Conservation (phyloP, 2,797 vertebrate species). For the Miichthys miiuy region DNA sequence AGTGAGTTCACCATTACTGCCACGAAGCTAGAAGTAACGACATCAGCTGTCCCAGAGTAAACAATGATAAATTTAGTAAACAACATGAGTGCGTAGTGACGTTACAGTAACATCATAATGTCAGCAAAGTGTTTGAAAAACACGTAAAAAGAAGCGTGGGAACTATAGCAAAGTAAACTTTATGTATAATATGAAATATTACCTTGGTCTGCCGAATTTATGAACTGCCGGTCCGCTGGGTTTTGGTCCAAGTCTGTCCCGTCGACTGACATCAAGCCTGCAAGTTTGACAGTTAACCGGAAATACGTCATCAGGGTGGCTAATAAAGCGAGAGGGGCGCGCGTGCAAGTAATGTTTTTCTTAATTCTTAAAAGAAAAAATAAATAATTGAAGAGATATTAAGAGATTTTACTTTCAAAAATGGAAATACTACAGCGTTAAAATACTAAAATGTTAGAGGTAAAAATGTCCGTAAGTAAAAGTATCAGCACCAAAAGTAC, state of each 20-base stretch:
- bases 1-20: neutral
- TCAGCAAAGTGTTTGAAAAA: neutral
- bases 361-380: neutral
- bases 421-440: too few relatives aligned
- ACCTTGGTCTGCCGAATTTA: slow-evolving; percentile 48
- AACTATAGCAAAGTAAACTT: neutral
- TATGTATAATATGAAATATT: neutral
- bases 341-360: neutral
- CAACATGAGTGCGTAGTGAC: slow-evolving; percentile 10
- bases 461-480: too few relatives aligned
- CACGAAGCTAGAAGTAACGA: neutral
- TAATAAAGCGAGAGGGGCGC: neutral
- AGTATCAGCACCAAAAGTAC: too few relatives aligned
- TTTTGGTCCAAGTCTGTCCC: slow-evolving; percentile 54
- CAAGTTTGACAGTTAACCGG: slow-evolving; percentile 77
- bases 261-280: slow-evolving; percentile 35
- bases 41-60: slow-evolving; percentile 29
- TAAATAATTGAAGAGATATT: too few relatives aligned
- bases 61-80: slow-evolving; percentile 41
- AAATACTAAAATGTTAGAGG: too few relatives aligned
- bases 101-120: neutral
- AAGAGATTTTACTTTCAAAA: too few relatives aligned
- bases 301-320: slow-evolving; percentile 69
- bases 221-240: slow-evolving; percentile 9
- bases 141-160: neutral